phyloP scores from a whole-genome alignment of 2,113 vertebrate genomes.

The Tichodroma muraria region DNA sequence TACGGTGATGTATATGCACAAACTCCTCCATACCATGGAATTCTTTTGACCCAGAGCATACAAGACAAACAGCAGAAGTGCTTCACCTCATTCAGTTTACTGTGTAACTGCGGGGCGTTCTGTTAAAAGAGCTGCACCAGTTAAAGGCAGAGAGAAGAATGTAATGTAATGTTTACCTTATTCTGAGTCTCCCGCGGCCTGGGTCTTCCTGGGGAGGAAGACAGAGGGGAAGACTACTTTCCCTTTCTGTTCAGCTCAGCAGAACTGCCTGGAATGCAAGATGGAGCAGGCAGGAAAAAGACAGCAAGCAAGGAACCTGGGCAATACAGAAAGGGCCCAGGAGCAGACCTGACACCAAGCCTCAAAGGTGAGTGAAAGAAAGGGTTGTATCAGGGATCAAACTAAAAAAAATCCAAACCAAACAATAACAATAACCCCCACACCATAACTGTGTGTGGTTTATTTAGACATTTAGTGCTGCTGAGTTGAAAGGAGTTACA shows the following conservation, averaged over 20 bases:
- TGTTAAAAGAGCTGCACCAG: slow-evolving; percentile 48
- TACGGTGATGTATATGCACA: neutral
- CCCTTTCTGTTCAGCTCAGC: slow-evolving; percentile 64
- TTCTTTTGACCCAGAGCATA: neutral
- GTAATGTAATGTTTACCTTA: slow-evolving; percentile 59
- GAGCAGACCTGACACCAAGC: slow-evolving; percentile 29
- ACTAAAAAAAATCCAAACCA: neutral
- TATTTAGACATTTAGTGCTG: neutral
- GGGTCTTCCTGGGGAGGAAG: slow-evolving; percentile 67
- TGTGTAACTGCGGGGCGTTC: neutral
- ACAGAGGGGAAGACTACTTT: slow-evolving; percentile 67
- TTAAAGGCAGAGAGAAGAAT: slow-evolving; percentile 64
- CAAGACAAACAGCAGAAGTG: neutral
- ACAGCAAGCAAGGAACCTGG: slow-evolving; percentile 53
- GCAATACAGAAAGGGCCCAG: slow-evolving; percentile 39
- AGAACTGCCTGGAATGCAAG: slow-evolving; percentile 68
- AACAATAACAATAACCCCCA: neutral
- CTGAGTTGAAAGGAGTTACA: neutral
- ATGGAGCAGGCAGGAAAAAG: slow-evolving; percentile 63
- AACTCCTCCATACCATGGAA: neutral
- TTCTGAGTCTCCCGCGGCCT: slow-evolving; percentile 51
- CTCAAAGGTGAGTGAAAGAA: slow-evolving; percentile 19
- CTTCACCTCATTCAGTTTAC: neutral
- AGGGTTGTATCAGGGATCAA: neutral
- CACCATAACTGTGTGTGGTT: neutral